phyloP scores from a whole-genome alignment of 1,140 invertebrate genomes.

The roundworm (Caenorhabditis elegans) region WBcel235 BX284604.4:10978501-10979000 shows the following conservation, averaged over 20 bases:
- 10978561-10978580: no score
- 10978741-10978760: background rate
- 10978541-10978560: no score
- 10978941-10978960: background rate
- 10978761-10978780: background rate
- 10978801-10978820: background rate
- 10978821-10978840: background rate
- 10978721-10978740: constrained; percentile 4
- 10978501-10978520: background rate
- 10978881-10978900: constrained; percentile 20
- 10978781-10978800: background rate
- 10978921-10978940: constrained; percentile 8
- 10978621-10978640: constrained; percentile 15
- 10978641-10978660: constrained; percentile 6
- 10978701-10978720: background rate
- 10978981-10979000: background rate
- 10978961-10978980: background rate
- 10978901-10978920: constrained; percentile 7
- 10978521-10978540: background rate
- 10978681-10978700: background rate
- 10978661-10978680: constrained; percentile 33
- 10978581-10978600: background rate
- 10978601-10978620: background rate
- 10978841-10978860: constrained; percentile 13
- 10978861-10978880: background rate